These are phyloP conservation scores for Aegotheles bennettii DNA, from an alignment of 2,113 vertebrate genomes.

Conservation along the genomic window DNA sequence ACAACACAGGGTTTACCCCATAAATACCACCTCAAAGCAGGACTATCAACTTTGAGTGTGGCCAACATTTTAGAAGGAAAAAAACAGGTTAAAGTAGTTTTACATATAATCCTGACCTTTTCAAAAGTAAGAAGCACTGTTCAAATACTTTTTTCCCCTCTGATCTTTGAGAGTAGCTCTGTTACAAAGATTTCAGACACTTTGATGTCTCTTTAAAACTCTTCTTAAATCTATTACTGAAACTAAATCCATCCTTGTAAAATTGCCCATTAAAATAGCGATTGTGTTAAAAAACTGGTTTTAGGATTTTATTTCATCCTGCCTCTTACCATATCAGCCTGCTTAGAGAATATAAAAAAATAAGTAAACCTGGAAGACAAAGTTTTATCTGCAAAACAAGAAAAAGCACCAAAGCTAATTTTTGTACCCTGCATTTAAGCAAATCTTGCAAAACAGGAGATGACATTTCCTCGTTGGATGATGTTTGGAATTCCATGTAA, in stretches of 20 bases:
- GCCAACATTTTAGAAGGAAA: neutral
- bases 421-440: neutral
- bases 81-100: slow-evolving; percentile 2
- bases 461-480: neutral
- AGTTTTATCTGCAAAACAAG: neutral
- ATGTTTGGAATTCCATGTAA: neutral
- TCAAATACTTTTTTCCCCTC: neutral
- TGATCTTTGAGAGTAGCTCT: slow-evolving; percentile 35
- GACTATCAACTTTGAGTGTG: slow-evolving; percentile 9
- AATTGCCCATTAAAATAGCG: slow-evolving; percentile 50
- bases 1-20: neutral
- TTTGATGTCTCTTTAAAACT: slow-evolving; percentile 58
- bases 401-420: neutral
- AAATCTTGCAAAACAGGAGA: neutral
- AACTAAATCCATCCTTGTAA: slow-evolving; percentile 55
- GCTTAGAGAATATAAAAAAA: neutral
- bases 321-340: slow-evolving; percentile 23
- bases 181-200: slow-evolving; percentile 48
- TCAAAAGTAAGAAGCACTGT: slow-evolving; percentile 18
- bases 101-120: slow-evolving; percentile 27
- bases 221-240: slow-evolving; percentile 51
- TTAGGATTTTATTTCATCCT: slow-evolving; percentile 38
- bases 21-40: slow-evolving; percentile 13
- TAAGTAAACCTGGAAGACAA: neutral
- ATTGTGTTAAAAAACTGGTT: neutral